These are phyloP conservation scores for Prinia subflava DNA, from an alignment of 2,113 vertebrate genomes.

Conservation along the genomic window DNA sequence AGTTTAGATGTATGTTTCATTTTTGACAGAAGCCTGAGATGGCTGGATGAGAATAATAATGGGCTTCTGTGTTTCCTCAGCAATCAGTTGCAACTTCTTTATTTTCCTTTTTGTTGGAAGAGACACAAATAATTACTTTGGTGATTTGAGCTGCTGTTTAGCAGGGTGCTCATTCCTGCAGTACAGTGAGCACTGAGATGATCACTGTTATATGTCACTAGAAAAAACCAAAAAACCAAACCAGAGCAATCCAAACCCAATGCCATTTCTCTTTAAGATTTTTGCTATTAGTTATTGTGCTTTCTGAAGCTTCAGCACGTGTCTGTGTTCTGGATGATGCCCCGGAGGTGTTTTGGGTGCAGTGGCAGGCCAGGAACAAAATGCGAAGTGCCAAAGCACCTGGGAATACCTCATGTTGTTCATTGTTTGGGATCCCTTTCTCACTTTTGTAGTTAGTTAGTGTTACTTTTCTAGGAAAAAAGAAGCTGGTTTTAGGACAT, in stretches of 20 bases:
- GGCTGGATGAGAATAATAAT: not conserved
- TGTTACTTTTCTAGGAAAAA: not conserved
- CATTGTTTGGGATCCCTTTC: not conserved
- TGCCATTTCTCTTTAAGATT: not conserved
- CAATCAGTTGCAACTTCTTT: not conserved
- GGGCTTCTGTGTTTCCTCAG: not conserved
- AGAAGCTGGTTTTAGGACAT: not conserved
- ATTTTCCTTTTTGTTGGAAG: not conserved
- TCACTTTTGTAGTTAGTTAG: not conserved
- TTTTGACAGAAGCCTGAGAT: conserved; percentile 9
- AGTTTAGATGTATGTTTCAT: not conserved
- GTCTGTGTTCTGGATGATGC: not conserved
- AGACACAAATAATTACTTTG: not conserved
- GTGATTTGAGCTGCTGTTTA: not conserved
- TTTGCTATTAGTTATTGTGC: not conserved
- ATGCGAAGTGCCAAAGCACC: not conserved
- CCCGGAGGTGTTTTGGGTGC: not conserved
- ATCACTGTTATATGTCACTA: not conserved
- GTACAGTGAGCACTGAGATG: not conserved
- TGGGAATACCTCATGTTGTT: not conserved
- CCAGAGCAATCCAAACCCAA: not conserved
- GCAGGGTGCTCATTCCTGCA: not conserved
- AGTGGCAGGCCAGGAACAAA: not conserved
- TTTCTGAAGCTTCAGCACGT: not conserved
- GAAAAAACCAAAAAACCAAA: not conserved